Conservation (phyloP, 2,113 vertebrate genomes). For the Mormyrus iriodes region DNA sequence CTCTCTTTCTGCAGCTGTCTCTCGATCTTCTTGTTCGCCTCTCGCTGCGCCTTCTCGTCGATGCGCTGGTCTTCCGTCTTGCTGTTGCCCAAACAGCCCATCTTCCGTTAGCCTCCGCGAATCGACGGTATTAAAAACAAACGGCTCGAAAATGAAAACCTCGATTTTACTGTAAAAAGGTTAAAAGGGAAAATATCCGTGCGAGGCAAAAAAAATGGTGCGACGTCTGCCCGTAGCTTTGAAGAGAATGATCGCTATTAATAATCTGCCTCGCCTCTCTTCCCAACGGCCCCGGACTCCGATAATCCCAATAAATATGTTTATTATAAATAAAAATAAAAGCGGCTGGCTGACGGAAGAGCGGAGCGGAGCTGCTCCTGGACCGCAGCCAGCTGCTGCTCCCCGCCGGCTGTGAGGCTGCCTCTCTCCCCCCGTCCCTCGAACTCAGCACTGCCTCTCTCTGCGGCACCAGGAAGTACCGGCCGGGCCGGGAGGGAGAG, state of each 20-base stretch:
- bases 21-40: constrained; percentile 98
- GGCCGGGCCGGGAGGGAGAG: constrained; percentile 51
- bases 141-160: constrained; percentile 33
- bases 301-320: constrained; percentile 45
- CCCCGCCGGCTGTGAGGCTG: constrained; percentile 68
- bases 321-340: constrained; percentile 44
- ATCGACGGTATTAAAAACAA: constrained; percentile 37
- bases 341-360: constrained; percentile 43
- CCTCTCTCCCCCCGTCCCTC: constrained; percentile 67
- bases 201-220: constrained; percentile 41
- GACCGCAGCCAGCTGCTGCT: constrained; percentile 69
- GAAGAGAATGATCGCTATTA: constrained; percentile 60
- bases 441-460: constrained; percentile 84
- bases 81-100: constrained; percentile 98
- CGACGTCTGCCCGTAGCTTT: constrained; percentile 57
- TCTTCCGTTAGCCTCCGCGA: constrained; percentile 61
- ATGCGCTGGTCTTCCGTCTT: constrained; percentile 97
- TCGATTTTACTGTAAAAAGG: constrained; percentile 23
- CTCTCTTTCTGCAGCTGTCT: constrained; percentile 93
- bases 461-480: constrained; percentile 75
- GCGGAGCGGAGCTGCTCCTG: constrained; percentile 56
- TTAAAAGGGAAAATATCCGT: constrained; percentile 28
- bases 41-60: constrained; percentile 93
- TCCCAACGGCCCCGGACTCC: constrained; percentile 41
- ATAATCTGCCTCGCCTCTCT: constrained; percentile 58